Evolutionary conservation across 2,797 vertebrate species (phyloP), one percentile per base, ranked within the genome.

Genomic region (Hephaestus fuliginosus): DNA sequence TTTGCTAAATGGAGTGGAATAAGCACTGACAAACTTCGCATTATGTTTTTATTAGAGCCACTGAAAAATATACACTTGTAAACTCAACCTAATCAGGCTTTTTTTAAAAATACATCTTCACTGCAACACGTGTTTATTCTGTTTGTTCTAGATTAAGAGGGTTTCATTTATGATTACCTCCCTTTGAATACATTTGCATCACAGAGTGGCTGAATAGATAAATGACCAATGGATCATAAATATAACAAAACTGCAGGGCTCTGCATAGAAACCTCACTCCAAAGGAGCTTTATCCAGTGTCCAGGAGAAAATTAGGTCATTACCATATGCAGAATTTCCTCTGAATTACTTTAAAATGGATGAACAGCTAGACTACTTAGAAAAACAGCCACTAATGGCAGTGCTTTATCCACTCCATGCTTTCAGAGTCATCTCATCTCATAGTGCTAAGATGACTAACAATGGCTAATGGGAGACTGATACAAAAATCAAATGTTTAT

Each of bases 331-430:
- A 3, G 2, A 18, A 51, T 76, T 25, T 51, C 8, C 56, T 39
- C 12, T 48, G 4, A 57, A 53, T 57, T 0, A 41, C 0, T 74
- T 63, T 41, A 46, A 82, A 80, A 70, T 44, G 52, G 39, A 55
- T 55, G 1, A 83, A 51, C 1, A 52, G 46, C 64, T 81, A 13
- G 2, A 56, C 15, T 25, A 53, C 39, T 77, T 8, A 49, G 7
- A 74, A 65, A 33, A 79, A 69, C 25, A 74, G 52, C 11, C 58
- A 33, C 60, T 73, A 74, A 52, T 22, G 67, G 80, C 91, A 89
- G 89, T 94, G 93, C 92, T 95, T 93, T 87, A 91, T 94, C 94
- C 95, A 95, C 92, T 86, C 90, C 88, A 88, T 84, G 62, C 66
- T 86, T 82, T 86, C 52, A 89, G 81, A 88, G 80, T 87, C 70